Conservation (phyloP, 2,888 invertebrate species). For the Drosophila eohydei region DNA sequence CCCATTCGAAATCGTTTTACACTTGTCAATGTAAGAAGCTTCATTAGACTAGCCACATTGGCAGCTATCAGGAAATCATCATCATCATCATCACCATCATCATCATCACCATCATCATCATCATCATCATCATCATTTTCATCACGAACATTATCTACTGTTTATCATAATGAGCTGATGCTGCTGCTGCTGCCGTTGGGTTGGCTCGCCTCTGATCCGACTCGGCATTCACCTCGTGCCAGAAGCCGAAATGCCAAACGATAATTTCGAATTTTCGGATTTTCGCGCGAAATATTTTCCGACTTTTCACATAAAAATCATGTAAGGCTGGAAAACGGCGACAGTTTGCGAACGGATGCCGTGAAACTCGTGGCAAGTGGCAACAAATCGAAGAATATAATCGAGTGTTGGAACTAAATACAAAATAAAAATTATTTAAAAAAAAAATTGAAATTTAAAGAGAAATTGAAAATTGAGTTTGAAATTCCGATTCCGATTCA, state of each 20-base stretch:
- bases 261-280: constrained; percentile 52
- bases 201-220: constrained; percentile 22
- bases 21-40: constrained; percentile 31
- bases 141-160: constrained; percentile 8
- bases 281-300: constrained; percentile 55
- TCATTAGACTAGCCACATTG: background rate
- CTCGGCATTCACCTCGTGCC: constrained; percentile 34
- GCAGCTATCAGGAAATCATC: constrained; percentile 7
- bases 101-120: constrained; percentile 4
- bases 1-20: constrained; percentile 29
- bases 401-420: background rate
- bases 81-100: constrained; percentile 8
- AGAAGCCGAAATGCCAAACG: constrained; percentile 43
- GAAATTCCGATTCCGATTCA: background rate
- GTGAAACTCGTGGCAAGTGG: constrained; percentile 64
- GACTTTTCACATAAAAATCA: constrained; percentile 83
- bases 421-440: constrained; percentile 9
- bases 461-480: background rate
- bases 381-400: constrained; percentile 15
- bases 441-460: background rate
- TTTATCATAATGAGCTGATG: constrained; percentile 8
- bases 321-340: constrained; percentile 83
- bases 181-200: constrained; percentile 1
- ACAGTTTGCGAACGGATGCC: constrained; percentile 82
- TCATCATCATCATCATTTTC: constrained; percentile 4